Conservation (phyloP, 30 jellyfish, hydroid and myxozoan genomes). For the Chironex yamaguchii region DNA sequence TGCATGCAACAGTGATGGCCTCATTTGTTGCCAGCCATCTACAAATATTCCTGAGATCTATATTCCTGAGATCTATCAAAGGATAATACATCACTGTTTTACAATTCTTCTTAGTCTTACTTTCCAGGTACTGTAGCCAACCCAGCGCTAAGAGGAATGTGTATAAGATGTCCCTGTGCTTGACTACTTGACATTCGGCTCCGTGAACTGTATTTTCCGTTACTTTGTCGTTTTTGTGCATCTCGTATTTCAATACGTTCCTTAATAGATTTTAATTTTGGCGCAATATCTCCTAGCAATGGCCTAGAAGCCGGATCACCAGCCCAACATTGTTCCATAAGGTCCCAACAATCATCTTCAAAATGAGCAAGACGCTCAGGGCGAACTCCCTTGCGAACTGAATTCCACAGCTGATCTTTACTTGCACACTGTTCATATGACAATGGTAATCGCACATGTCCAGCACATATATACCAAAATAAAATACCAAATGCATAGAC, state of each 20-base stretch:
- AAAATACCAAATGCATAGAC: slow-evolving; percentile 97
- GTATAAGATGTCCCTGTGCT: neutral
- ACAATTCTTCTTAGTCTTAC: no score
- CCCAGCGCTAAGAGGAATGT: neutral
- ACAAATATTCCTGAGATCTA: no score
- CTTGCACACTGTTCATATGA: slow-evolving; percentile 98
- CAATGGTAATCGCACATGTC: slow-evolving; percentile 95
- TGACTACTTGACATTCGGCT: neutral
- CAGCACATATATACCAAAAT: slow-evolving; percentile 99
- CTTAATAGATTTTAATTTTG: slow-evolving; percentile 79
- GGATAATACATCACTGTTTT: no score
- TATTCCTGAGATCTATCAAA: no score
- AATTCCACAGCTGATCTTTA: slow-evolving; percentile 98
- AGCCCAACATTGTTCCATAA: slow-evolving; percentile 99
- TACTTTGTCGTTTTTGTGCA: slow-evolving; percentile 92
- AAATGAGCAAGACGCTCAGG: slow-evolving; percentile 97
- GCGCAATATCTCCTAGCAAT: slow-evolving; percentile 91
- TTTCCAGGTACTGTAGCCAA: neutral
- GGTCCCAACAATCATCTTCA: slow-evolving; percentile 98
- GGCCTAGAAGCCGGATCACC: slow-evolving; percentile 94
- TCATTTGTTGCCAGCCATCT: no score
- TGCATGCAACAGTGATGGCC: no score
- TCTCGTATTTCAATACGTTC: slow-evolving; percentile 94
- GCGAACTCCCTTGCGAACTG: slow-evolving; percentile 97
- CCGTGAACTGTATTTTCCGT: slow-evolving; percentile 75